phyloP scores from a whole-genome alignment of 1,140 invertebrate genomes.

The Dinoponera quadriceps region DNA sequence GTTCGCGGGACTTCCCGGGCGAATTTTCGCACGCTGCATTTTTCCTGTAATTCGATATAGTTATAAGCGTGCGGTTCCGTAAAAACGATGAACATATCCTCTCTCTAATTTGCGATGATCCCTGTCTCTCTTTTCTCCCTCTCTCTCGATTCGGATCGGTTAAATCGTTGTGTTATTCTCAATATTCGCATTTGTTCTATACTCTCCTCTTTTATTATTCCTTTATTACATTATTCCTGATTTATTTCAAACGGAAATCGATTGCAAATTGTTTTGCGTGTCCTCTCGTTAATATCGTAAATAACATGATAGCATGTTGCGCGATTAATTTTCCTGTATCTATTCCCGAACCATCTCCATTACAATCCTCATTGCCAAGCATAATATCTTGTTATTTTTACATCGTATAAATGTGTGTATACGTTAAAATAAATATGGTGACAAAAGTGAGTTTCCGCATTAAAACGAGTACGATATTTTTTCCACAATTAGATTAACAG shows the following conservation, averaged over 20 bases:
- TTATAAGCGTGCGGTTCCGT: not conserved
- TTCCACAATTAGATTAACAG: constrained; percentile 7
- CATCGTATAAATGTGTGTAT: not conserved
- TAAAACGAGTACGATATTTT: not conserved
- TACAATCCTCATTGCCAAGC: not conserved
- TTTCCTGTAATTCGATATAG: not conserved
- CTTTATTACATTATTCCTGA: not conserved
- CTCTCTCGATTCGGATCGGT: not conserved
- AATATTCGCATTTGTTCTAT: not conserved
- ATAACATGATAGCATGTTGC: no score
- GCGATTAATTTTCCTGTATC: not conserved
- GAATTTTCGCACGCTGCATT: constrained; percentile 30
- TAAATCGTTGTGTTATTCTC: not conserved
- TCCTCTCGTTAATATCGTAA: not conserved
- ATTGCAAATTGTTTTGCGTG: constrained; percentile 10
- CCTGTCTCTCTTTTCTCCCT: not conserved
- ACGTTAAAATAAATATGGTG: not conserved
- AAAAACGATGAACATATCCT: constrained; percentile 5
- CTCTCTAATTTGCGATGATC: not conserved
- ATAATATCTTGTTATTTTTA: not conserved
- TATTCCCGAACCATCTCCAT: not conserved
- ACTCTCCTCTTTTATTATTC: not conserved
- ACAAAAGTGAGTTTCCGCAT: not conserved
- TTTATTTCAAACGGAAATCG: not conserved
- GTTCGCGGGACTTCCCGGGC: constrained; percentile 38